Evolutionary conservation across 2,888 invertebrate species (phyloP), one percentile per base, ranked within the genome.

Genomic region (Yponomeuta sedellus): DNA sequence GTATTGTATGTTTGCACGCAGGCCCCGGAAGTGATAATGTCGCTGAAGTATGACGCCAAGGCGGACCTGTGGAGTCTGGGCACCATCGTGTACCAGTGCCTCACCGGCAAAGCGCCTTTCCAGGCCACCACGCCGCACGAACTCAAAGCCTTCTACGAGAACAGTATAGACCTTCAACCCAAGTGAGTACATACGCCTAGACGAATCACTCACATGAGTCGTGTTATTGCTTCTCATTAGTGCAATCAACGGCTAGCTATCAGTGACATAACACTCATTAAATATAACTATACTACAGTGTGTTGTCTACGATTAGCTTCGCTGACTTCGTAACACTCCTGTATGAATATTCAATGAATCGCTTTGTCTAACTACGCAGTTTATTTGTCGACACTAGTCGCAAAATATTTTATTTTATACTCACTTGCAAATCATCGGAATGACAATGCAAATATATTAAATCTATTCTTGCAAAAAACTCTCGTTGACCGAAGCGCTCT

Each of bases 11-110:
- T 34, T 52, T 52, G 10, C 58, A 12, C n/a, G 8, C 82, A 96
- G 97, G 99, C 99, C 52, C 99, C 99, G 0, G 99, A 99, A 92
- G 99, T 99, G 66, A 99, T 99, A 77, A 99, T 99, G 99, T 99
- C 99, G 2, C 91, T 98, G 70, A 97, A 99, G 80, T 99, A 99
- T 82, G 98, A 98, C 87, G 99, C 98, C 66, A 99, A 99, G 92
- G 99, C 99, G 11, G 99, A 99, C 91, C 93, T 99, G 68, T 99
- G 99, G 99, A 99, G 99, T 72, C 93, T 99, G 75, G 99, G 99
- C 66, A 99, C 99, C 20, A 99, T 99, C 75, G 97, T 99, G 68
- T 99, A 97, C 91, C 98, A 99, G 88, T 99, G 99, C 91, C 93
- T 99, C 71, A 99, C 98, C 34, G 99, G 99, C 70, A 98, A 98